Percentiles rank a stretch among this genome's conserved stretches.
These are phyloP conservation scores for Panagrolaimus sp. DNA, from an alignment of 1,140 invertebrate species.

Conservation along the genomic window DNA sequence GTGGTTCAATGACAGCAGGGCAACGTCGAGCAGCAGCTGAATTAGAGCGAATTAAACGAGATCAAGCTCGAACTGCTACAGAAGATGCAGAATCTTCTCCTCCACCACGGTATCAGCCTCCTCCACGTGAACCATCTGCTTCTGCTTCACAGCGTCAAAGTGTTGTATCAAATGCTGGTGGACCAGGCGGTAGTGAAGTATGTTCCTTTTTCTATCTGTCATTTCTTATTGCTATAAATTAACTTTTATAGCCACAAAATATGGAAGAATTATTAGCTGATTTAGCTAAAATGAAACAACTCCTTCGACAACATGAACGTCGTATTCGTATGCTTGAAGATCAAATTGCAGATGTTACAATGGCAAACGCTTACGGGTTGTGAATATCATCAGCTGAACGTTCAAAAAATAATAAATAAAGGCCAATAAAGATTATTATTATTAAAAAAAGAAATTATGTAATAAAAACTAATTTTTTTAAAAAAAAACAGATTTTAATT, in stretches of 20 bases:
- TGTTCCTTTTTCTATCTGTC: background rate
- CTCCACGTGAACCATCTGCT: background rate
- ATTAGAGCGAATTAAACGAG: constrained; percentile 49
- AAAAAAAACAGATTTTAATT: too few relatives aligned
- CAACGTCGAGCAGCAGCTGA: constrained; percentile 49
- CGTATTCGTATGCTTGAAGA: constrained; percentile 72
- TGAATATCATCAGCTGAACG: background rate
- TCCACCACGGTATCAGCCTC: background rate
- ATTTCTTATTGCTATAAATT: background rate
- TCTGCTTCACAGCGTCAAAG: constrained; percentile 21
- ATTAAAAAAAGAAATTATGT: too few relatives aligned
- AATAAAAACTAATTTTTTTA: too few relatives aligned
- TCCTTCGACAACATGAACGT: constrained; percentile 88
- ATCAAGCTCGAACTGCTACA: constrained; percentile 37
- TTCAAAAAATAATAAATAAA: background rate
- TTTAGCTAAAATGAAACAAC: constrained; percentile 80
- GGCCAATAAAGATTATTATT: too few relatives aligned
- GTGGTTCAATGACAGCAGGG: constrained; percentile 39
- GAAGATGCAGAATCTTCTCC: constrained; percentile 28
- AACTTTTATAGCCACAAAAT: too few relatives aligned
- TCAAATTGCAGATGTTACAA: constrained; percentile 44
- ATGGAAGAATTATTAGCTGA: constrained; percentile 64
- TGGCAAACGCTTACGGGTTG: constrained; percentile 43
- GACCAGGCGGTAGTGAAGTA: constrained; percentile 6
- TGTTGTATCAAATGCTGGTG: constrained; percentile 25